Evolutionary conservation across 92 coral and sea anemone species (phyloP), one percentile per base, ranked within the genome.

Genomic region (Ricordea florida): DNA sequence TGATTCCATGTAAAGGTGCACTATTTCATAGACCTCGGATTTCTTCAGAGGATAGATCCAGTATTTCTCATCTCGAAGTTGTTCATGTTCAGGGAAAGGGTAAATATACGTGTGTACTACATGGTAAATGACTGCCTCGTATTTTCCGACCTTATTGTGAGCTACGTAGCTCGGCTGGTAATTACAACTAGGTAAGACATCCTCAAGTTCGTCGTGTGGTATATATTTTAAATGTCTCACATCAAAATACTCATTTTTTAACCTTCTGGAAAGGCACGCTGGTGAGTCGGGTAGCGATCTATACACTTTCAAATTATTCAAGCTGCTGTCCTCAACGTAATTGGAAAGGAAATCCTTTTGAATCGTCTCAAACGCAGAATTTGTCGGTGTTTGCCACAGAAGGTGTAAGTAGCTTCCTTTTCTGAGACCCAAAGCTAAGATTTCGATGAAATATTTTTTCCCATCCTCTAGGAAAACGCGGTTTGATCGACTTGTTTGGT

Each of bases 81-180:
- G 11, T 33, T 35, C 9, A 44, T 57, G 59, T 34, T 73, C 47
- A 1, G 80, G 70, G 31, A 73, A 73, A 6, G 80, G 80, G 37
- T 20, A 73, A 43, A 57, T 21, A 73, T 41, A 73, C 23, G 70
- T 57, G 25, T 73, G 80, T 9, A 73, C 80, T 9, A 73, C 80
- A 20, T 23, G 70, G 8, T n/a, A 3, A 3, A 9, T 57, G 3
- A 73, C 80, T 2, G 80, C 80, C 2, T 59, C 4, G 5, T 10
- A 73, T 16, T 10, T 45, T 1, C 5, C 1, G 3, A 73, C 20
- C 33, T 23, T 45, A 34, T 34, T 26, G 7, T 73, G 28, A 4
- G 59, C 33, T 0, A 30, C 31, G 61, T 91, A 91, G 27, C 79
- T 83, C 8, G 97, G 97, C 3, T 69, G 65, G 60, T 91, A 91